phyloP scores from a whole-genome alignment of 2,888 invertebrate species.

The Drosophila heteroneura region DNA sequence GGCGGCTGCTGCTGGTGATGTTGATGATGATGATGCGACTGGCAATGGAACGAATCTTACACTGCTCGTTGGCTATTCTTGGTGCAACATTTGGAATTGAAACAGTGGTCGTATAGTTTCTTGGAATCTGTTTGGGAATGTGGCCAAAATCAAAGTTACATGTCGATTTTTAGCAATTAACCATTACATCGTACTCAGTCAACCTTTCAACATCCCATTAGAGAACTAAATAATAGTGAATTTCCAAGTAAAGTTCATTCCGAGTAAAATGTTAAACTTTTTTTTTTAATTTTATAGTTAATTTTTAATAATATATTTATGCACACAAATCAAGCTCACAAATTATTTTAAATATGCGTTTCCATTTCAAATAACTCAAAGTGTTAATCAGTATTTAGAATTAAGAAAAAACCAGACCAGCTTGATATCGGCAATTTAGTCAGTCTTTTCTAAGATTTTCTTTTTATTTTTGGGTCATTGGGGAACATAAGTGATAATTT shows the following conservation, averaged over 20 bases:
- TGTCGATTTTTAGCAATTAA: not conserved
- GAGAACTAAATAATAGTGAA: not conserved
- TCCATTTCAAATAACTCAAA: not conserved
- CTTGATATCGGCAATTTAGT: not conserved
- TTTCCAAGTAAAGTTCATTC: not conserved
- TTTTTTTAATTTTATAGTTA: not conserved
- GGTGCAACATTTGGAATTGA: conserved; percentile 36
- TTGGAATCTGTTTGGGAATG: conserved; percentile 25
- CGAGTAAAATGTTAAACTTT: not conserved
- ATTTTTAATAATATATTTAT: not conserved
- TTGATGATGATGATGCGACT: conserved; percentile 8
- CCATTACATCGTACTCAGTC: not conserved
- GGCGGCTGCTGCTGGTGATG: conserved; percentile 17
- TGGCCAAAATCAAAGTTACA: not conserved
- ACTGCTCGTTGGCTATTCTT: not conserved
- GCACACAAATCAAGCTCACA: not conserved
- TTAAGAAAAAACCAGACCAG: too few species aligned
- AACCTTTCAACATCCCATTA: not conserved
- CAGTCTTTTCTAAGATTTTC: not conserved
- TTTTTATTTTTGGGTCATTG: not conserved
- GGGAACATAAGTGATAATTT: not conserved
- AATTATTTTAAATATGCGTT: not conserved
- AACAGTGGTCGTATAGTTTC: conserved; percentile 17
- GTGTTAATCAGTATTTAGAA: not conserved
- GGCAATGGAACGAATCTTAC: conserved; percentile 18